Percentiles rank a stretch among this genome's conserved stretches.
phyloP scores from a whole-genome alignment of 1,140 invertebrate genomes.

The Zaprionus gabonicus region DNA sequence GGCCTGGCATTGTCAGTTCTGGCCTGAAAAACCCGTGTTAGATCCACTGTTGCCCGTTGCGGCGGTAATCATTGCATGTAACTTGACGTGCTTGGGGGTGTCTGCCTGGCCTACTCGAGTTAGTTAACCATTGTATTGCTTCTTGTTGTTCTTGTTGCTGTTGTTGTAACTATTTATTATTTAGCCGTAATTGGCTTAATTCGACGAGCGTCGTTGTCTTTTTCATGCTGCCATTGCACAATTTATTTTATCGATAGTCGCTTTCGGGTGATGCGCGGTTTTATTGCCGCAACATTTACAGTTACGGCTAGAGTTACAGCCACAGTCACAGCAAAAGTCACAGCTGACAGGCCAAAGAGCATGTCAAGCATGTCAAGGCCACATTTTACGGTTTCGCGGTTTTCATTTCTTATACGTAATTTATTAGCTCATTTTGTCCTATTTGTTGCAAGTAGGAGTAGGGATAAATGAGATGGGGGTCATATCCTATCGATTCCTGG shows the following conservation, averaged over 20 bases:
- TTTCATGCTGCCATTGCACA: slow-evolving; percentile 16
- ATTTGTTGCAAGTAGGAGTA: slow-evolving; percentile 10
- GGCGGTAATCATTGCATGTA: slow-evolving; percentile 37
- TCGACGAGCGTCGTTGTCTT: slow-evolving; percentile 64
- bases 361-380: slow-evolving; percentile 60
- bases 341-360: background rate
- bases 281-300: slow-evolving; percentile 27
- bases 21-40: background rate
- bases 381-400: slow-evolving; percentile 51
- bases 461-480: background rate
- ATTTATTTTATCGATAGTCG: slow-evolving; percentile 48
- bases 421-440: slow-evolving; percentile 48
- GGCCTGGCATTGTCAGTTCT: background rate
- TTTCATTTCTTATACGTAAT: slow-evolving; percentile 50
- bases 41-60: background rate
- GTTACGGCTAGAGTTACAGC: slow-evolving; percentile 24
- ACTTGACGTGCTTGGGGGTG: slow-evolving; percentile 24
- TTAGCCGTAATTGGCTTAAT: slow-evolving; percentile 75
- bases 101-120: slow-evolving; percentile 24
- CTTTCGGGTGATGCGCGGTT: slow-evolving; percentile 7
- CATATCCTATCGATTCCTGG: slow-evolving; percentile 25
- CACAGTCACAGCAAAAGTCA: background rate
- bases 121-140: slow-evolving; percentile 31
- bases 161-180: slow-evolving; percentile 62
- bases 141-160: slow-evolving; percentile 15